A percentile compares a stretch with the other conserved stretches of the same genome.
phyloP scores from a whole-genome alignment of 2,797 vertebrate genomes.

The Threskiornis aethiopicus region DNA sequence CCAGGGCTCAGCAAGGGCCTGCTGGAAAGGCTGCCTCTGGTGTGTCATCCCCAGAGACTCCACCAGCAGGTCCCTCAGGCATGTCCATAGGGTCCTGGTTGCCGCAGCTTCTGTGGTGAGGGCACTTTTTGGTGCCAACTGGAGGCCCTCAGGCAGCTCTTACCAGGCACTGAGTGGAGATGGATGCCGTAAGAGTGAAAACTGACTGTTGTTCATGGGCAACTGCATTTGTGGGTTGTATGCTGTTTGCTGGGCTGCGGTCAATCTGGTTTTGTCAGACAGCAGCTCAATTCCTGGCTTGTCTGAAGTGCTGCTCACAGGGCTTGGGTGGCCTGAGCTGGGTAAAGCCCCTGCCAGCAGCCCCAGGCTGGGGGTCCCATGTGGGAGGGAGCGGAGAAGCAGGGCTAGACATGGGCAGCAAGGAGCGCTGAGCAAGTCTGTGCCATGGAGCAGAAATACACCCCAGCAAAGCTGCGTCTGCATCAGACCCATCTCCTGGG shows the following conservation, averaged over 20 bases:
- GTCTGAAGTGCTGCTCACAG: too few species aligned
- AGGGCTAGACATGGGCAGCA: background rate
- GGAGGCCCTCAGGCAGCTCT: rapidly evolving
- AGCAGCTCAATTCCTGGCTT: background rate
- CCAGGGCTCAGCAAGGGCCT: background rate
- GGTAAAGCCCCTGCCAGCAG: background rate
- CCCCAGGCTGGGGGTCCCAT: background rate
- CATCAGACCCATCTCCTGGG: background rate
- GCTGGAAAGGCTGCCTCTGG: background rate
- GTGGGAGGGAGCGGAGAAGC: background rate
- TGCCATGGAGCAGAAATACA: background rate
- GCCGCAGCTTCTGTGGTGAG: background rate
- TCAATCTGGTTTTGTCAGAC: background rate
- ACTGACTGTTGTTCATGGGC: rapidly evolving
- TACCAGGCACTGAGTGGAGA: background rate
- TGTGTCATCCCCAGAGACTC: background rate
- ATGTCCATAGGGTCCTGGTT: rapidly evolving
- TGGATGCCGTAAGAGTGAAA: rapidly evolving
- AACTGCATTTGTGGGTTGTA: background rate
- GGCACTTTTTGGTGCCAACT: background rate
- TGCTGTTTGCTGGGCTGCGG: background rate
- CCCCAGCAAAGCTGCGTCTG: background rate
- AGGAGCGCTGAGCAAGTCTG: background rate
- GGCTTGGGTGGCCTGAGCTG: rapidly evolving
- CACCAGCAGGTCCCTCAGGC: background rate